phyloP scores from a whole-genome alignment of 2,113 vertebrate species.

The Tympanuchus pallidicinctus region DNA sequence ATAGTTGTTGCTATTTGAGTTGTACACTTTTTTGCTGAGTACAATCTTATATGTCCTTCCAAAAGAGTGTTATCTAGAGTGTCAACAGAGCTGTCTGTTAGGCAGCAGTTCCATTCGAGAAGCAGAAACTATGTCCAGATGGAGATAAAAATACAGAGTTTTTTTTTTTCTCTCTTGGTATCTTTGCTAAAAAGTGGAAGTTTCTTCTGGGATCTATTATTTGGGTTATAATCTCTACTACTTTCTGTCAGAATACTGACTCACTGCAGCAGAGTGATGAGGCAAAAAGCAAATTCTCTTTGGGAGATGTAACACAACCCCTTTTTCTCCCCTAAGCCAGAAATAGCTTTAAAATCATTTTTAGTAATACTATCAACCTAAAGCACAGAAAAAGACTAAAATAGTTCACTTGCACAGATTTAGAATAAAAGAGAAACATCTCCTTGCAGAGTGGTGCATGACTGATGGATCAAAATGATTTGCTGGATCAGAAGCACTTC shows the following conservation, averaged over 20 bases:
- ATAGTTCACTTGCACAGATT: neutral
- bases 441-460: neutral
- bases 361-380: neutral
- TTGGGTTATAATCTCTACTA: constrained; percentile 37
- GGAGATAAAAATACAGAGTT: neutral
- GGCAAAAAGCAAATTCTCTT: constrained; percentile 3
- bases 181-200: constrained; percentile 11
- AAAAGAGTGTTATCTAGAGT: neutral
- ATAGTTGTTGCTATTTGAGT: neutral
- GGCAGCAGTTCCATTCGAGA: constrained; percentile 1
- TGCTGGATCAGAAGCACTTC: constrained; percentile 19
- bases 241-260: constrained; percentile 11
- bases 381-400: neutral
- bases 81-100: constrained; percentile 33
- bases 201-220: constrained; percentile 27
- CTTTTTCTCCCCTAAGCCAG: neutral
- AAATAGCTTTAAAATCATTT: constrained; percentile 9
- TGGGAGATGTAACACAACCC: neutral
- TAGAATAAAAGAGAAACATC: neutral
- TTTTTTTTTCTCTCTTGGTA: neutral
- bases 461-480: neutral
- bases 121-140: constrained; percentile 17
- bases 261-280: neutral
- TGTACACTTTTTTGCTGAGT: neutral
- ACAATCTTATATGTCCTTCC: neutral